Conservation (phyloP, 2,113 vertebrate genomes). For the Grus americana region DNA sequence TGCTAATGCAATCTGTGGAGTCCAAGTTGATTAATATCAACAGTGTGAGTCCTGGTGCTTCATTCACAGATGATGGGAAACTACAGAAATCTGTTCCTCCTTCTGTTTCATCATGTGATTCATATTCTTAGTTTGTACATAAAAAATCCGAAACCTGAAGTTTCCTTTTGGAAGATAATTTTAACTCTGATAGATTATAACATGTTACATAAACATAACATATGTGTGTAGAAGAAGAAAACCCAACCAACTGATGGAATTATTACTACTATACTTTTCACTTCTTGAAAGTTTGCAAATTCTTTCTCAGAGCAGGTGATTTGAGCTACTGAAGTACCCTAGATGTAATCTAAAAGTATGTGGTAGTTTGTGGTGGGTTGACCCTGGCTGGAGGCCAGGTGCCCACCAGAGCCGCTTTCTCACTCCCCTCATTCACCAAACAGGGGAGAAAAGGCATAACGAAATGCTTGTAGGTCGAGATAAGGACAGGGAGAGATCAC, state of each 20-base stretch:
- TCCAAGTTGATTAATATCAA: conserved; percentile 36
- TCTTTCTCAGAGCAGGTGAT: not conserved
- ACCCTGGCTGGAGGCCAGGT: no score
- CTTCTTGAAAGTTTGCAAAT: not conserved
- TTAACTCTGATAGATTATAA: not conserved
- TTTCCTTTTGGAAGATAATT: not conserved
- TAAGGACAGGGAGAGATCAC: no score
- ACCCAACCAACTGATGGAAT: not conserved
- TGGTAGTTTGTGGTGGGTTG: not conserved
- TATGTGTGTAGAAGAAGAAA: not conserved
- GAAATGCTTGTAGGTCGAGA: no score
- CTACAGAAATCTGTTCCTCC: conserved; percentile 48
- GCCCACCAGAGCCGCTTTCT: no score
- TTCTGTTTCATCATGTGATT: conserved; percentile 32
- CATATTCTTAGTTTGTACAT: not conserved
- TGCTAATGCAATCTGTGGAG: conserved; percentile 30
- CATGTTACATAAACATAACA: not conserved
- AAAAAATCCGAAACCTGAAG: not conserved
- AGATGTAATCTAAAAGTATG: not conserved
- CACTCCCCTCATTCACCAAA: no score
- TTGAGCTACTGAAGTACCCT: not conserved
- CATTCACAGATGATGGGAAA: conserved; percentile 27
- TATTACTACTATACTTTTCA: not conserved
- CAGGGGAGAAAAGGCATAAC: no score
- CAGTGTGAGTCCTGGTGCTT: not conserved